Base-by-base conservation (phyloP, 1,140 invertebrate species). In the Drosophila nebulosa region DNA sequence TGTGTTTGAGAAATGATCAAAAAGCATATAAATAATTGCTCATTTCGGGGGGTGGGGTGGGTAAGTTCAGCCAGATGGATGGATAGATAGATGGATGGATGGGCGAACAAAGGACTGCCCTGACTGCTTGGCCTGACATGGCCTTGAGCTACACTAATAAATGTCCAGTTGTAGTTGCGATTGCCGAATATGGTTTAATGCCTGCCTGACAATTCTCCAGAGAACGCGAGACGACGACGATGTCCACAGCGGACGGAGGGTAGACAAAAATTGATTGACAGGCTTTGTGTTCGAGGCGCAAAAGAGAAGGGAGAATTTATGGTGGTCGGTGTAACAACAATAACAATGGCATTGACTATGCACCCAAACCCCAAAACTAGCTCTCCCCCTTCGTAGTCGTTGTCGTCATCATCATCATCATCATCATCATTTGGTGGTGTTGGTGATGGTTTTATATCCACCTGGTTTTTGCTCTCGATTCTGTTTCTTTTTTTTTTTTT, bases 181-280 rank as follows among this genome's bases (percentile, higher is more conserved):
- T 64, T 63, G 78, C 79, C 78, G 64, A 80, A 85, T 77, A 81
- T 81, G 64, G 18, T 50, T 78, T 85, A 85, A 85, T 85, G 64
- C 52, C 27, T 50, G 39, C 39, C 16, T 24, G 65, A 24, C 59
- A 39, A 18, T 59, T n/a, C 62, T 36, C 18, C 30, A 46, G 27
- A 65, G 46, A 32, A 14, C 24, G 26, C 58, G 36, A 57, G 59
- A 74, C 55, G 50, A 46, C 21, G 59, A 74, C 55, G 50, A 46
- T 46, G 39, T 46, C 39, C 30, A 32, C 30, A n/a, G 21, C 16
- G 39, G 39, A 46, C 39, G 16, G 62, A 67, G 73, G 72, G 74
- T 66, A 86, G 74, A 75, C 81, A 86, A 78, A 78, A 86, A 86
- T 86, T 86, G 81, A 86, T 86, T 85, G 81, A 88, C 81, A 85